Conservation (phyloP, 2,888 invertebrate genomes). For the Herminia tarsipennalis region DNA sequence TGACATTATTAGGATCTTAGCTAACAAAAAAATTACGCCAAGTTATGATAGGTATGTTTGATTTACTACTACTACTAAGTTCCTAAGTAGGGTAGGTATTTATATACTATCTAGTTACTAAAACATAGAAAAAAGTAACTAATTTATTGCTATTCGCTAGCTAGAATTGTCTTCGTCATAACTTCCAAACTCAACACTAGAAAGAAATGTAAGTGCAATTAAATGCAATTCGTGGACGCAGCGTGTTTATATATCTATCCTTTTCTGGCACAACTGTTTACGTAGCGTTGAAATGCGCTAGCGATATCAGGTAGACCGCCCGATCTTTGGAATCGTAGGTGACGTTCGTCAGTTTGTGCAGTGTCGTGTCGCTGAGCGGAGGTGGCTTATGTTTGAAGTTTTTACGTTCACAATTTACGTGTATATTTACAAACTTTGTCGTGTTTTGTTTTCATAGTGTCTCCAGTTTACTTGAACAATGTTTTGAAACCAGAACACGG, state of each 20-base stretch:
- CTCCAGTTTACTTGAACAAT: slow-evolving; percentile 43
- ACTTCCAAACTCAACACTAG: slow-evolving; percentile 58
- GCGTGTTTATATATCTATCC: slow-evolving; percentile 49
- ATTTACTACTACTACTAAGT: too few species aligned
- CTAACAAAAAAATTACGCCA: too few species aligned
- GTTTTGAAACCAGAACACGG: slow-evolving; percentile 26
- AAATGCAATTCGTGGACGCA: slow-evolving; percentile 57
- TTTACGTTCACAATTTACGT: slow-evolving; percentile 61
- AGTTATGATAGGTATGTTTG: too few species aligned
- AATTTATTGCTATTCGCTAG: too few species aligned
- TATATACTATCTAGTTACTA: too few species aligned
- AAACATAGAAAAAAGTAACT: too few species aligned
- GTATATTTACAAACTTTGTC: slow-evolving; percentile 77
- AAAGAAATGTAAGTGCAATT: slow-evolving; percentile 60
- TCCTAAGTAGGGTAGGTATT: too few species aligned
- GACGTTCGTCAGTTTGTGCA: slow-evolving; percentile 58
- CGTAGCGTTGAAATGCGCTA: slow-evolving; percentile 52
- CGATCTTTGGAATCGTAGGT: slow-evolving; percentile 17
- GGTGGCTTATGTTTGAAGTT: slow-evolving; percentile 46
- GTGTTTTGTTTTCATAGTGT: slow-evolving; percentile 69
- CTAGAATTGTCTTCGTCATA: too few species aligned
- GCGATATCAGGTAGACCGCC: slow-evolving; percentile 60
- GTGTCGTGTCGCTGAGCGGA: slow-evolving; percentile 52
- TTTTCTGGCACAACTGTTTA: slow-evolving; percentile 44
- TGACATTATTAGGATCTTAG: too few species aligned